Conservation (phyloP, 2,113 vertebrate species). For the Bungarus multicinctus region DNA sequence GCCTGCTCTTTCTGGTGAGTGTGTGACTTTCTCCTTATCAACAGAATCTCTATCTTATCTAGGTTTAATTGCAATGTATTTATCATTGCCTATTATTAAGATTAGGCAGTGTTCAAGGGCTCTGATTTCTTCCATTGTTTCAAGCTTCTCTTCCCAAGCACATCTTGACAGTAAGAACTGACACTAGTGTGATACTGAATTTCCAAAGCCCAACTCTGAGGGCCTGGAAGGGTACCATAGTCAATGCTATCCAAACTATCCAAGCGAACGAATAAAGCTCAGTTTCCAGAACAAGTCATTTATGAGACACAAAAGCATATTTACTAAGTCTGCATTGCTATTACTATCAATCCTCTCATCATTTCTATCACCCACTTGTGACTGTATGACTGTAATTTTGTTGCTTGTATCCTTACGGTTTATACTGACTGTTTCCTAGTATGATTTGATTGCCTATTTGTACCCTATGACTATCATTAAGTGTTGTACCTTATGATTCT, state of each 20-base stretch:
- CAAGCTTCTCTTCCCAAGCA: background rate
- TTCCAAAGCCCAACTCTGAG: background rate
- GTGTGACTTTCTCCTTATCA: background rate
- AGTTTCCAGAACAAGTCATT: background rate
- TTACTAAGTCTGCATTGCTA: too few relatives aligned
- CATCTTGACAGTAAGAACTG: background rate
- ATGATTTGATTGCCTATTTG: too few relatives aligned
- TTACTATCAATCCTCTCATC: too few relatives aligned
- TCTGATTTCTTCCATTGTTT: background rate
- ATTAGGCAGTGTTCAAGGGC: background rate
- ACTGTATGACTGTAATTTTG: too few relatives aligned
- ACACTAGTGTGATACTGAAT: background rate
- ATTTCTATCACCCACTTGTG: too few relatives aligned
- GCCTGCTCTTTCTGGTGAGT: background rate
- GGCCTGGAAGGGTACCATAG: background rate
- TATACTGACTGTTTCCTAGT: too few relatives aligned
- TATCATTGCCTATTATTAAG: background rate
- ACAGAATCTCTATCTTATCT: background rate
- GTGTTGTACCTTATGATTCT: too few relatives aligned
- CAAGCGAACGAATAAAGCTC: background rate
- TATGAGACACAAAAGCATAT: background rate
- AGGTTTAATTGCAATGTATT: background rate
- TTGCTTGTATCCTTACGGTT: too few relatives aligned
- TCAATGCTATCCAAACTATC: background rate
- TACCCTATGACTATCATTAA: too few relatives aligned